Evolutionary conservation across 2,113 vertebrate genomes (phyloP), one percentile per base, ranked within the genome.

Genomic region (Nycticryphes semicollaris): DNA sequence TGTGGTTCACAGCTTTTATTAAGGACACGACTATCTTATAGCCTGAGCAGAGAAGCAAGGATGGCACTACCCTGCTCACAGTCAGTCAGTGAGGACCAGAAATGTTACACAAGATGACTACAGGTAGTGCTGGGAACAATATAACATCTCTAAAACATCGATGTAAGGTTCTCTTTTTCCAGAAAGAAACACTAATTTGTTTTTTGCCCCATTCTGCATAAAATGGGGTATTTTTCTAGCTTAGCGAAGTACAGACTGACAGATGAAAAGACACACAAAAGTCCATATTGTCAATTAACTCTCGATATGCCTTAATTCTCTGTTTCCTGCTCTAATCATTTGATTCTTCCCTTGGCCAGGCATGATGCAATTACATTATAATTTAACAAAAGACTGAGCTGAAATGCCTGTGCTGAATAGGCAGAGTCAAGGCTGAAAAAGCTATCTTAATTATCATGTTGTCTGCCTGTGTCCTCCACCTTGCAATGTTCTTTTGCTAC

Each of bases 261-360:
- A 80, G 37, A 83, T 45, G 72, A 94, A 56, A 37, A 79, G 84
- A 79, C 47, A 78, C 39, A 33, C 50, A 28, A 8, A 87, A 87
- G 14, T 53, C 57, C 45, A 41, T 63, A 68, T 20, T 6, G 2
- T 53, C 86, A 87, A 28, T 89, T 91, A 87, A 84, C 25, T 90
- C 53, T 47, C 92, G 59, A 81, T 75, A 83, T 1, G 0, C 74
- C 79, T 84, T 94, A 81, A 86, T 88, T 90, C 35, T 82, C 68
- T 75, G 60, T 74, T 91, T 94, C 72, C 76, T 94, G 73, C 72
- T 90, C 59, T 93, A 90, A 94, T 90, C 68, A 74, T 67, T 92
- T 67, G 43, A 90, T 93, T 53, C 48, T 84, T 87, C 37, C 25
- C 74, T 87, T 57, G 74, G 73, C 51, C 80, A 75, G 60, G 35